Conservation (phyloP, 2,113 vertebrate genomes). For the Rhinichthys klamathensis region DNA sequence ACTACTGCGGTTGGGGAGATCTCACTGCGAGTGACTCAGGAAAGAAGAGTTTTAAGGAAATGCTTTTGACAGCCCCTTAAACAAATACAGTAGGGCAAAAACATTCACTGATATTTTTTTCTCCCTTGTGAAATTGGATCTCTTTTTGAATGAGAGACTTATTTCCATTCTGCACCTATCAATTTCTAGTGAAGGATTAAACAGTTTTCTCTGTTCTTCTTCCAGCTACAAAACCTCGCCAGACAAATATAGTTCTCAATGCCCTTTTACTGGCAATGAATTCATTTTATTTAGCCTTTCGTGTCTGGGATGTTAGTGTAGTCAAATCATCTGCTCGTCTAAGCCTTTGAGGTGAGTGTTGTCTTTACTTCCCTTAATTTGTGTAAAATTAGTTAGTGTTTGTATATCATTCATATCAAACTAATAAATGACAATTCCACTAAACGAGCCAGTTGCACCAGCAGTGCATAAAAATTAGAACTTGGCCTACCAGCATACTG, state of each 20-base stretch:
- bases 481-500: no score
- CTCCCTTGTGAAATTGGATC: slow-evolving; percentile 58
- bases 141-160: slow-evolving; percentile 66
- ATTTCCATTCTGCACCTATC: slow-evolving; percentile 74
- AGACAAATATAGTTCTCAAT: slow-evolving; percentile 73
- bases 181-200: slow-evolving; percentile 72
- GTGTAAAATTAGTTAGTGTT: slow-evolving; percentile 13
- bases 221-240: slow-evolving; percentile 74
- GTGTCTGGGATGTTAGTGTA: slow-evolving; percentile 52
- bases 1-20: slow-evolving; percentile 73
- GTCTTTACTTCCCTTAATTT: slow-evolving; percentile 22
- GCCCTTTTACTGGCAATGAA: slow-evolving; percentile 75
- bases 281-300: slow-evolving; percentile 71
- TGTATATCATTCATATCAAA: slow-evolving; percentile 13
- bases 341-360: slow-evolving; percentile 33
- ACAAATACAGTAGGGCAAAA: slow-evolving; percentile 66
- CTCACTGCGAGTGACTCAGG: slow-evolving; percentile 67
- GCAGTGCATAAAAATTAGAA: no score
- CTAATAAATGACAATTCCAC: not conserved
- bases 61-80: slow-evolving; percentile 71
- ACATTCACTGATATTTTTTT: slow-evolving; percentile 70
- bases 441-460: no score
- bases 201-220: slow-evolving; percentile 70
- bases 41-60: slow-evolving; percentile 65
- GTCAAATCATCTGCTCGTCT: slow-evolving; percentile 58